phyloP scores from a whole-genome alignment of 2,113 vertebrate genomes.

The Abramis brama region DNA sequence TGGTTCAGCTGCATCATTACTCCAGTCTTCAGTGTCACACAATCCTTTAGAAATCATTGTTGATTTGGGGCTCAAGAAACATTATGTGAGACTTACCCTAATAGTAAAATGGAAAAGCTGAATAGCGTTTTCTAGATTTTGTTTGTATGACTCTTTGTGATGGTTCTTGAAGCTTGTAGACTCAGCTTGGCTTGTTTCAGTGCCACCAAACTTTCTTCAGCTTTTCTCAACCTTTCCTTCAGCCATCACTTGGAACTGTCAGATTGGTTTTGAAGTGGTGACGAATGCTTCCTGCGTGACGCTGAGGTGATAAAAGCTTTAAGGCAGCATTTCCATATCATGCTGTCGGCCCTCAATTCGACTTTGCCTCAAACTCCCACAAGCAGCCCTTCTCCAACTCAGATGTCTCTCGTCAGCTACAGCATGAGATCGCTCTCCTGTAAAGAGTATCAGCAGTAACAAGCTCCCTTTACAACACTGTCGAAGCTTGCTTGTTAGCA shows the following conservation, averaged over 20 bases:
- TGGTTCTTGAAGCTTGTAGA: conserved; percentile 1
- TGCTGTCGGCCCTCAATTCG: neutral
- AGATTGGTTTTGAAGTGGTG: conserved; percentile 25
- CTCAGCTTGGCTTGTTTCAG: neutral
- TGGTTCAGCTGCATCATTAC: no score
- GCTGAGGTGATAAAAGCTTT: conserved; percentile 25
- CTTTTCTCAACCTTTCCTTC: neutral
- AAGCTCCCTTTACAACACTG: neutral
- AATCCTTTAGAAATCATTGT: no score
- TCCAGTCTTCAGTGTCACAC: no score
- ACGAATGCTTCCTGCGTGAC: conserved; percentile 20
- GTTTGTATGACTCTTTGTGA: neutral
- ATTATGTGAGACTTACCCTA: neutral
- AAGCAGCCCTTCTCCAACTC: neutral
- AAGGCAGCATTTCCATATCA: conserved; percentile 18
- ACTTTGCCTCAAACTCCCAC: neutral
- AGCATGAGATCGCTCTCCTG: neutral
- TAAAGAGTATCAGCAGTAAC: conserved; percentile 7
- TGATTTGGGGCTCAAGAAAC: no score
- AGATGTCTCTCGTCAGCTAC: neutral
- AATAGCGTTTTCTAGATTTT: neutral
- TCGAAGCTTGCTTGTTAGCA: neutral
- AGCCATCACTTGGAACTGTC: neutral
- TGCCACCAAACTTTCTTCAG: neutral
- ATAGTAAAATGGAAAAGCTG: neutral